phyloP scores from a whole-genome alignment of 2,797 vertebrate species.

The Falco columbarius region DNA sequence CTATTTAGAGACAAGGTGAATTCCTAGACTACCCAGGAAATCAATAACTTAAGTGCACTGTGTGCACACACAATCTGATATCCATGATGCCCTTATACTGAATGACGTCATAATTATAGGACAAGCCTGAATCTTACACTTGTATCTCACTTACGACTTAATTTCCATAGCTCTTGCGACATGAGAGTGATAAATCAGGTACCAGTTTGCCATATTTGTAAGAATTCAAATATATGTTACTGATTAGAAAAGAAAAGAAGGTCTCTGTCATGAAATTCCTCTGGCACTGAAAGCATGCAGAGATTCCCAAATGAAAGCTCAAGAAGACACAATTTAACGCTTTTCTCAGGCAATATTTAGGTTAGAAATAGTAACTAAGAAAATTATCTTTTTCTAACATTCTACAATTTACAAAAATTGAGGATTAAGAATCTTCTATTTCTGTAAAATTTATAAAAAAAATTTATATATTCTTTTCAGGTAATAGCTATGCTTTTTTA shows the following conservation, averaged over 20 bases:
- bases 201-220: neutral
- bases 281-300: neutral
- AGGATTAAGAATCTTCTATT: neutral
- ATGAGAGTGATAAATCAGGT: neutral
- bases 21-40: neutral
- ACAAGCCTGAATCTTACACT: neutral
- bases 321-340: neutral
- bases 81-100: neutral
- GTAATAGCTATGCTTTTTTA: neutral
- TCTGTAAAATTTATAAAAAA: neutral
- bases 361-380: neutral
- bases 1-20: neutral
- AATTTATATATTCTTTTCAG: neutral
- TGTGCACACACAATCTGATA: neutral
- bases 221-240: neutral
- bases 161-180: neutral
- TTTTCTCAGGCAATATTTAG: neutral
- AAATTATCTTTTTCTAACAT: neutral
- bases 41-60: neutral
- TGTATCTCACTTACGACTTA: neutral
- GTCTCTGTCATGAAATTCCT: neutral
- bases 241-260: neutral
- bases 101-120: neutral
- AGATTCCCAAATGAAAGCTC: neutral
- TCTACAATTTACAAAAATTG: neutral